A percentile compares a stretch with the other conserved stretches of the same genome.
Evolutionary conservation across 2,113 vertebrate genomes (phyloP).

Genomic region (Ifrita kowaldi): DNA sequence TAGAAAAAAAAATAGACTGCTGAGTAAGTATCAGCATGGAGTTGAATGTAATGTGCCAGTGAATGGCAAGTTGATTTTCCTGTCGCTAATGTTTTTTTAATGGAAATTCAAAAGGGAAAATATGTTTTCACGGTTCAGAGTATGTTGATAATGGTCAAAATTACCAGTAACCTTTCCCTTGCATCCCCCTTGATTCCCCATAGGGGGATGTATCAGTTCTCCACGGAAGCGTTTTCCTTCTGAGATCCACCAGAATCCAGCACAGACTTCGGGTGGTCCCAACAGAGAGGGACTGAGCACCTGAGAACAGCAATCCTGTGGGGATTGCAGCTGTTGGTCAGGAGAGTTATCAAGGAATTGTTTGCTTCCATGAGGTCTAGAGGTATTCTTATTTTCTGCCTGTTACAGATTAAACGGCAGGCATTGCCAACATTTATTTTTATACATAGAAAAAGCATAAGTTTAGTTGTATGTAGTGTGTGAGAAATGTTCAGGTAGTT

Average conservation of each 20-base stretch:
- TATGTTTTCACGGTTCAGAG: background rate
- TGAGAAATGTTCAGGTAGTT: background rate
- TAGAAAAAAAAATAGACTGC: background rate
- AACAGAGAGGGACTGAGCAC: background rate
- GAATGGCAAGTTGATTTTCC: conserved; percentile 8
- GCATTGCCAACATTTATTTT: background rate
- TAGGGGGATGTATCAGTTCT: background rate
- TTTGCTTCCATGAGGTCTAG: background rate
- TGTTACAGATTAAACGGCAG: background rate
- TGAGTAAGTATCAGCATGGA: background rate
- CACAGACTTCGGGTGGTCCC: background rate
- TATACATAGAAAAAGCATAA: background rate
- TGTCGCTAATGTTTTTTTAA: background rate
- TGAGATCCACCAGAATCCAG: background rate
- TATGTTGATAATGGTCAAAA: background rate
- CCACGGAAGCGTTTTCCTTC: background rate
- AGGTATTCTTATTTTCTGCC: background rate
- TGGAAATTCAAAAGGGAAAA: background rate
- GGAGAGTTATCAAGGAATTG: background rate
- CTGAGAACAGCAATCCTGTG: background rate
- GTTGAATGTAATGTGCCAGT: background rate
- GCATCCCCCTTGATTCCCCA: background rate
- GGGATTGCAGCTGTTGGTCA: background rate
- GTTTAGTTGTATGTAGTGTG: background rate
- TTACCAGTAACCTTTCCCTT: background rate